These are phyloP conservation scores for Rhegmatorhina hoffmannsi DNA, from an alignment of 2,113 vertebrate genomes.

Conservation along the genomic window DNA sequence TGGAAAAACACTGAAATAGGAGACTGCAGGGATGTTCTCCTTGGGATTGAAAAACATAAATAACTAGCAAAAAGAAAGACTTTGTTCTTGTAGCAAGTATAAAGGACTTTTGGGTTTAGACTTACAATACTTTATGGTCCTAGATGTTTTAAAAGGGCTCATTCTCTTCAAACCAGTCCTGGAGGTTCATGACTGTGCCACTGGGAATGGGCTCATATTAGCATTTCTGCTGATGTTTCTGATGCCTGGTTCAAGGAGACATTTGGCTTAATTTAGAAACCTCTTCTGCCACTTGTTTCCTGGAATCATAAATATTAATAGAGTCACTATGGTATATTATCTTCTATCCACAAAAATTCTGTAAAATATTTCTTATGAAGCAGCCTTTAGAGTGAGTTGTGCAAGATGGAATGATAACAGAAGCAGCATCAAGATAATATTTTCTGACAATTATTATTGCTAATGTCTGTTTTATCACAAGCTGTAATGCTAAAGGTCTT, in stretches of 20 bases:
- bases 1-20: neutral
- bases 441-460: neutral
- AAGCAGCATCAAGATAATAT: neutral
- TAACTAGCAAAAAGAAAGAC: neutral
- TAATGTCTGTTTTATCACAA: neutral
- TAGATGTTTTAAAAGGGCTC: neutral
- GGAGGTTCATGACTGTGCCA: neutral
- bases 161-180: neutral
- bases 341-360: neutral
- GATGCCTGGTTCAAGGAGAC: neutral
- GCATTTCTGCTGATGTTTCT: neutral
- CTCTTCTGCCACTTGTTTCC: neutral
- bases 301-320: slow-evolving; percentile 10
- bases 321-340: neutral
- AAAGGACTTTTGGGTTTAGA: neutral
- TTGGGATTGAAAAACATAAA: neutral
- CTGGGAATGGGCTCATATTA: neutral
- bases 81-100: neutral
- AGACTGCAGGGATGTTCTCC: neutral
- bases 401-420: neutral
- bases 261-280: slow-evolving; percentile 3
- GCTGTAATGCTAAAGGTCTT: neutral
- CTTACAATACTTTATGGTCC: neutral
- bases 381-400: neutral
- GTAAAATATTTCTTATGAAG: neutral